phyloP scores from a whole-genome alignment of 2,797 vertebrate genomes.

The Micrastur ruficollis region DNA sequence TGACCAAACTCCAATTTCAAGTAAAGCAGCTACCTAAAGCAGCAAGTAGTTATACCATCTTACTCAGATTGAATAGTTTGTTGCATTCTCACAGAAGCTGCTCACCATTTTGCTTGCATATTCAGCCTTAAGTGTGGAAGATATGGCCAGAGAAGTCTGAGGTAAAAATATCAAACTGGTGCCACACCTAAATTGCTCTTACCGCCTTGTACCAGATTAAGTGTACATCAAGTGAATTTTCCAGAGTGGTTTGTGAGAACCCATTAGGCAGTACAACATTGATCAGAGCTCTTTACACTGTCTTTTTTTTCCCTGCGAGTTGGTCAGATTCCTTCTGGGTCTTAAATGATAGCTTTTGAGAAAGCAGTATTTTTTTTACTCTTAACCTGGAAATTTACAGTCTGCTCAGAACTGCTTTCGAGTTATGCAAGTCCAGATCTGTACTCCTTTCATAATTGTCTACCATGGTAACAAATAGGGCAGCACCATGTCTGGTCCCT shows the following conservation, averaged over 20 bases:
- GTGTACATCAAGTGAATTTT: neutral
- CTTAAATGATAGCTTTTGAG: neutral
- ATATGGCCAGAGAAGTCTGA: neutral
- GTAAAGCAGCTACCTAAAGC: neutral
- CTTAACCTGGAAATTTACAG: constrained; percentile 15
- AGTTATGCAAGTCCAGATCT: constrained; percentile 52
- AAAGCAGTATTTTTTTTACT: neutral
- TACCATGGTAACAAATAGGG: constrained; percentile 26
- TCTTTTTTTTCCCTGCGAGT: neutral
- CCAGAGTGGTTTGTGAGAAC: neutral
- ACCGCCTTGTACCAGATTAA: neutral
- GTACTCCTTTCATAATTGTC: constrained; percentile 39
- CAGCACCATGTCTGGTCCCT: constrained; percentile 1
- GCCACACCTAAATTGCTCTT: neutral
- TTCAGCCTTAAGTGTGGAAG: neutral
- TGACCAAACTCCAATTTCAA: neutral
- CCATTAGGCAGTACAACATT: neutral
- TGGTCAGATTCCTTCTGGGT: neutral
- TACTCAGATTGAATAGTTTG: neutral
- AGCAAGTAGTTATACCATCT: neutral
- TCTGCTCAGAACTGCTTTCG: neutral
- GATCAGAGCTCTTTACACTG: neutral
- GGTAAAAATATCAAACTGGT: neutral
- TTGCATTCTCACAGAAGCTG: neutral
- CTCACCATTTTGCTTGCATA: neutral